phyloP scores from a whole-genome alignment of 2,113 vertebrate species.

The Microtus richardsoni region DNA sequence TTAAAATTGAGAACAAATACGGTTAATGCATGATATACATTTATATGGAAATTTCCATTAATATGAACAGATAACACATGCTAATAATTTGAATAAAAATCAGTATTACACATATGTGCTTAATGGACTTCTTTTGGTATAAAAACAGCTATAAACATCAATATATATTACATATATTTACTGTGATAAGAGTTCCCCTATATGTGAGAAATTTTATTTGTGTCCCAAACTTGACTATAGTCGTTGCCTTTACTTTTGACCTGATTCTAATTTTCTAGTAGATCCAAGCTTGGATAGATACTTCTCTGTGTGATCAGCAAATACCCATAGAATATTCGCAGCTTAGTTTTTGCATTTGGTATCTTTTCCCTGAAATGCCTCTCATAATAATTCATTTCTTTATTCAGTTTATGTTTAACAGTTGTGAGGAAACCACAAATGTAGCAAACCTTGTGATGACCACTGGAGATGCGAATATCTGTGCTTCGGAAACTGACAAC shows the following conservation, averaged over 20 bases:
- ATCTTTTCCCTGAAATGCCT: not conserved
- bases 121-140: not conserved
- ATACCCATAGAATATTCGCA: not conserved
- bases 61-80: not conserved
- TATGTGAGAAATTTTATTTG: conserved; percentile 12
- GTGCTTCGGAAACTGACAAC: not conserved
- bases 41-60: not conserved
- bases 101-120: not conserved
- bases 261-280: conserved; percentile 23
- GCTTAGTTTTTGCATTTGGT: conserved; percentile 13
- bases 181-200: not conserved
- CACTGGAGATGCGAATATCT: not conserved
- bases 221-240: conserved; percentile 13
- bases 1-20: not conserved
- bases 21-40: not conserved
- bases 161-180: not conserved
- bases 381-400: not conserved
- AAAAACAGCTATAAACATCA: not conserved
- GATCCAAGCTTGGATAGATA: not conserved
- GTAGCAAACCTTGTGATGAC: not conserved
- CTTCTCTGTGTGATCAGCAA: not conserved
- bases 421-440: not conserved
- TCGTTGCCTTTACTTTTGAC: not conserved
- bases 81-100: conserved; percentile 2
- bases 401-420: conserved; percentile 6